Base-by-base conservation (phyloP, 2,888 invertebrate species). In the Phyllotreta cruciferae region DNA sequence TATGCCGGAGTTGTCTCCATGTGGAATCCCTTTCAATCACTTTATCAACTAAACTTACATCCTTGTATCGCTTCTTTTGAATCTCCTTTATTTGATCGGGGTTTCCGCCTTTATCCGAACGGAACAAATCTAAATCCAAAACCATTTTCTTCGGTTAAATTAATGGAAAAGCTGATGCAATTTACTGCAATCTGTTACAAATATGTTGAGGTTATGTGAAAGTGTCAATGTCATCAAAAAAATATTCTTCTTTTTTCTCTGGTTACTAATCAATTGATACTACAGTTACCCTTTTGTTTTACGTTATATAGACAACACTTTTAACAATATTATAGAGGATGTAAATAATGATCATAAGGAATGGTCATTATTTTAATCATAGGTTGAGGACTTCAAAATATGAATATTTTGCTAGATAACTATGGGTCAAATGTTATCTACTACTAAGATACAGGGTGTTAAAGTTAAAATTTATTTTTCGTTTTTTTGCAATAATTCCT, bases 91-190 rank as follows among this genome's bases (percentile, higher is more conserved):
- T 89, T 80, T 92, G 90, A 49, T 94, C 91, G 2, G 96, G 95
- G 81, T 96, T 89, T 56, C 94, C 94, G 52, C 98, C 98, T 83
- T 98, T 98, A 76, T 99, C 98, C 11, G 88, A 88, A 58, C 99
- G 93, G 80, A 99, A 98, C 61, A 96, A 82, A 83, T 98, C 98
- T 75, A 99, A 86, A 83, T 99, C 98, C 57, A 99, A 85, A 68
- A 98, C 98, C 99, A 99, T 99, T 77, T 73, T 83, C 3, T n/a
- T 50, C 24, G 41, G 9, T 14, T 14, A 34, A 24, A 47, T 47
- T 47, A 9, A 8, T 14, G 9, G 9, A 47, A 14, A 47, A 47
- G n/a, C 14, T 47, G 47, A 14, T 47, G 47, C 47, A 47, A 47
- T 24, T 24, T 45, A 36, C 63, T 60, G n/a, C 41, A 34, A 55